These are phyloP conservation scores for Plectropomus leopardus DNA, from an alignment of 2,113 vertebrate species.

Conservation along the genomic window DNA sequence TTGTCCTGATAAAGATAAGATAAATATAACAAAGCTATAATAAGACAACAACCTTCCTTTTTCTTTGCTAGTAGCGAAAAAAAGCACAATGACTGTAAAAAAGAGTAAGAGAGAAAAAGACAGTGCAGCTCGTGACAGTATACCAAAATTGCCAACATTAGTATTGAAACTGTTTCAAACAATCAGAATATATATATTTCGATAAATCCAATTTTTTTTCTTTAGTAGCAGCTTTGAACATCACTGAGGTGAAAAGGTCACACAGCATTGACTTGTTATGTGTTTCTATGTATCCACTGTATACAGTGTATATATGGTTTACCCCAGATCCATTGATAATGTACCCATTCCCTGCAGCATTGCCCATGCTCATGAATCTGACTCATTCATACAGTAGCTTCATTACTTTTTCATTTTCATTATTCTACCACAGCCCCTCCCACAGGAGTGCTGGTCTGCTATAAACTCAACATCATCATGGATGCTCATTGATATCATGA, in stretches of 20 bases:
- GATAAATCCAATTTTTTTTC: too few species aligned
- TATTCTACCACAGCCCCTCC: neutral
- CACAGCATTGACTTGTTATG: neutral
- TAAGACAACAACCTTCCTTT: too few species aligned
- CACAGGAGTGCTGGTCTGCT: neutral
- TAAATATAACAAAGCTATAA: too few species aligned
- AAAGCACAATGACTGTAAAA: too few species aligned
- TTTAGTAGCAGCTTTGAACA: too few species aligned
- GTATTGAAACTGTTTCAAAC: too few species aligned
- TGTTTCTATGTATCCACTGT: neutral
- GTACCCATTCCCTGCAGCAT: neutral
- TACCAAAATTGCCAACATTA: too few species aligned
- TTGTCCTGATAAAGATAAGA: too few species aligned
- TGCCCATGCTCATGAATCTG: slow-evolving; percentile 1
- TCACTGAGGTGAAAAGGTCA: neutral
- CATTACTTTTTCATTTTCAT: slow-evolving; percentile 29
- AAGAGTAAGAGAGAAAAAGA: too few species aligned
- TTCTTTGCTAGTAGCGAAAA: too few species aligned
- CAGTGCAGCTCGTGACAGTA: too few species aligned
- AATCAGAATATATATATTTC: too few species aligned
- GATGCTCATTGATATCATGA: slow-evolving; percentile 34
- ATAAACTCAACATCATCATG: slow-evolving; percentile 25
- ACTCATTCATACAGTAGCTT: slow-evolving; percentile 4
- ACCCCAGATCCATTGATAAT: slow-evolving; percentile 16
- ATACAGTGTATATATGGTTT: neutral